Conservation (phyloP, 2,888 invertebrate species). For the Marasmarcha lunaedactyla region DNA sequence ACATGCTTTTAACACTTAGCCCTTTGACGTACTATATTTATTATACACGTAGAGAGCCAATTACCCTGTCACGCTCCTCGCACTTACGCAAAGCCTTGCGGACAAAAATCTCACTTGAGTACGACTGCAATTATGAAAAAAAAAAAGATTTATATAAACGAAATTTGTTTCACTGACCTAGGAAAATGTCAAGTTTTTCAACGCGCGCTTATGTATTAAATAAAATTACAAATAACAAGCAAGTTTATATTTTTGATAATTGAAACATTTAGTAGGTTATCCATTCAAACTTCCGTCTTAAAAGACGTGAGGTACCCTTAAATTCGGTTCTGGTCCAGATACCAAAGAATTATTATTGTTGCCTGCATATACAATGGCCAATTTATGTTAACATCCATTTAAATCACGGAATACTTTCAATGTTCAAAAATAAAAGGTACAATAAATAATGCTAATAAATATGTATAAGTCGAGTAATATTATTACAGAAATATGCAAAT, state of each 20-base stretch:
- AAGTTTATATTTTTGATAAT: too few relatives aligned
- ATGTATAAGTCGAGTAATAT: constrained; percentile 45
- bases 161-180: too few relatives aligned
- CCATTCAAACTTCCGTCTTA: neutral
- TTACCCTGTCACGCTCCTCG: neutral
- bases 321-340: constrained; percentile 37
- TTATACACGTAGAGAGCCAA: neutral
- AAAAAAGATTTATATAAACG: neutral
- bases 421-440: constrained; percentile 41
- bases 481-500: constrained; percentile 45
- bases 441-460: constrained; percentile 59
- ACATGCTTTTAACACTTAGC: constrained; percentile 1
- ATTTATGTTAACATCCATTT: constrained; percentile 41
- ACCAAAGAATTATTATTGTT: constrained; percentile 34
- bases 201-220: too few relatives aligned
- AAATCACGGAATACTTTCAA: constrained; percentile 42
- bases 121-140: neutral
- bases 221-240: too few relatives aligned
- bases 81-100: neutral
- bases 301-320: neutral
- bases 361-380: constrained; percentile 42
- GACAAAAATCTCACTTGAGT: neutral
- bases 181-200: too few relatives aligned
- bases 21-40: neutral
- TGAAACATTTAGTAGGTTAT: too few relatives aligned